These are phyloP conservation scores for Drosophila sp. DNA, from an alignment of 1,140 invertebrate species.

Conservation along the genomic window DNA sequence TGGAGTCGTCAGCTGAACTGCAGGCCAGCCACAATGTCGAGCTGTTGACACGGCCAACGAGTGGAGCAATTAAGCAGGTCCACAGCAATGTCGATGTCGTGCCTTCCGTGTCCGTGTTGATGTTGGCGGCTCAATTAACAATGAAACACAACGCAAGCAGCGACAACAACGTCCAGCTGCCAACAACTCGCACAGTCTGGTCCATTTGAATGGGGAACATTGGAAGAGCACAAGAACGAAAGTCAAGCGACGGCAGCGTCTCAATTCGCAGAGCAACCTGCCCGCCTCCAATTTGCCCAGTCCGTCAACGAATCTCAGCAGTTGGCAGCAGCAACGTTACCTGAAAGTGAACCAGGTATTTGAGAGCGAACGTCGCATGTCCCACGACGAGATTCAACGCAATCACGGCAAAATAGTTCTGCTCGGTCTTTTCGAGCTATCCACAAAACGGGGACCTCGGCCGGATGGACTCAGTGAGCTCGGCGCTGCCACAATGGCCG, in stretches of 20 bases:
- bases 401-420: slow-evolving; percentile 86
- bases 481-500: slow-evolving; percentile 89
- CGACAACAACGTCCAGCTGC: slow-evolving; percentile 23
- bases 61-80: slow-evolving; percentile 45
- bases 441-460: slow-evolving; percentile 86
- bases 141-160: slow-evolving; percentile 19
- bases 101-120: background rate
- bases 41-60: slow-evolving; percentile 41
- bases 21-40: slow-evolving; percentile 48
- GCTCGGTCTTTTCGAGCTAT: slow-evolving; percentile 91
- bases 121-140: slow-evolving; percentile 6
- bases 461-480: slow-evolving; percentile 90
- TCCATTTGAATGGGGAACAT: slow-evolving; percentile 16
- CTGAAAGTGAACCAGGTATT: slow-evolving; percentile 82
- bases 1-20: slow-evolving; percentile 69
- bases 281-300: slow-evolving; percentile 46
- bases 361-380: slow-evolving; percentile 76
- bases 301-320: slow-evolving; percentile 24
- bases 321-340: slow-evolving; percentile 66
- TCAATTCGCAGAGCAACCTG: slow-evolving; percentile 67
- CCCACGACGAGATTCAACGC: slow-evolving; percentile 62
- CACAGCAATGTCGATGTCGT: background rate
- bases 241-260: slow-evolving; percentile 76
- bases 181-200: background rate
- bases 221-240: slow-evolving; percentile 69